Conservation (phyloP, 2,113 vertebrate genomes). For the Archilochus colubris region DNA sequence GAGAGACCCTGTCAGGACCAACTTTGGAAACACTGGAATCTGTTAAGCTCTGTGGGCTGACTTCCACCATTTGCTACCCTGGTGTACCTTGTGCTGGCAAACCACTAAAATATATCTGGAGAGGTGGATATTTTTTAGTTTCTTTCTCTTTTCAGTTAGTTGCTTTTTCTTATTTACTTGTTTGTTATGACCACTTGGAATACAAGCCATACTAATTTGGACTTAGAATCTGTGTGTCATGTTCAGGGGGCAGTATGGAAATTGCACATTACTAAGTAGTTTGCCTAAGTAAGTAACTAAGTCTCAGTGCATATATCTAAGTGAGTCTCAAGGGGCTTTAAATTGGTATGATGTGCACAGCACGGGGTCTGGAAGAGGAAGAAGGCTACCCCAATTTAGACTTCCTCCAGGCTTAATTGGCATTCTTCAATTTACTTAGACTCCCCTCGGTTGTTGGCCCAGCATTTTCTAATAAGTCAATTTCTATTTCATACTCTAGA, state of each 20-base stretch:
- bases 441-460: conserved; percentile 29
- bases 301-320: background rate
- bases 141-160: background rate
- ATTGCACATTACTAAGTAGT: background rate
- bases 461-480: conserved; percentile 59
- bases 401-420: conserved; percentile 46
- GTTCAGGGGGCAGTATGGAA: background rate
- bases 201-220: background rate
- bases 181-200: background rate
- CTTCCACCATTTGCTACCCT: background rate
- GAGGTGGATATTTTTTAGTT: background rate
- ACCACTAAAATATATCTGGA: background rate
- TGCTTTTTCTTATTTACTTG: background rate
- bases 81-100: background rate
- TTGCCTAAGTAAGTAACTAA: background rate
- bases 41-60: background rate
- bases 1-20: background rate
- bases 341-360: background rate
- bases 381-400: conserved; percentile 3
- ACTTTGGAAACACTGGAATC: background rate
- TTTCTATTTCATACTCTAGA: conserved; percentile 66
- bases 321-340: background rate
- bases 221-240: background rate
- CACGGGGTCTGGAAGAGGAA: background rate
- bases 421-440: conserved; percentile 44